Evolutionary conservation across 1,140 invertebrate genomes (phyloP).

Genomic region (Grapholita molesta): DNA sequence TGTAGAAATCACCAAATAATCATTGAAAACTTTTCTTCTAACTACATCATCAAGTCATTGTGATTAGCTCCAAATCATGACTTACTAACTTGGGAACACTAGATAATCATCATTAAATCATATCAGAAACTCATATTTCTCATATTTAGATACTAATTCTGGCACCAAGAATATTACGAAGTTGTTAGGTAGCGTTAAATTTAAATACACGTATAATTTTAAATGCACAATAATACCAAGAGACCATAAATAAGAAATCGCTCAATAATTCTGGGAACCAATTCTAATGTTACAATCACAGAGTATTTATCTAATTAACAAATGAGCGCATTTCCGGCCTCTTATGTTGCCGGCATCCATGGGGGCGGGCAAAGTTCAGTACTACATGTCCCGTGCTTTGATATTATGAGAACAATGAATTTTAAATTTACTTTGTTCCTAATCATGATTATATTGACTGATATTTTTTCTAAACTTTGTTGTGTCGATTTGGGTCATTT

Average conservation of each 20-base stretch:
- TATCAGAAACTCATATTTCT: background rate
- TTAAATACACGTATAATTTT: background rate
- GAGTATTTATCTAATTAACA: background rate
- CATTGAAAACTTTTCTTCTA: background rate
- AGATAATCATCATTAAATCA: background rate
- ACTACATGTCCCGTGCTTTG: background rate
- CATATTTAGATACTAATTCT: background rate
- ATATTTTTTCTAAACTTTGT: background rate
- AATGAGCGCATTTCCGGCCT: background rate
- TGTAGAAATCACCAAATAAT: constrained; percentile 1
- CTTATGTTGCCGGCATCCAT: background rate
- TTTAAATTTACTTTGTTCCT: background rate
- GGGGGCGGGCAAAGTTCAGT: background rate
- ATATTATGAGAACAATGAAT: background rate
- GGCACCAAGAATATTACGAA: background rate
- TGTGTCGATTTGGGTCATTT: too few relatives aligned
- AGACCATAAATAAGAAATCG: background rate
- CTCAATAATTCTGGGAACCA: background rate
- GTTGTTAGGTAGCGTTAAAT: background rate
- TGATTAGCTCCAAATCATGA: background rate
- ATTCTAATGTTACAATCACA: background rate
- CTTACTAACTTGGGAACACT: background rate
- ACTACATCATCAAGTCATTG: background rate
- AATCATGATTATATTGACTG: background rate
- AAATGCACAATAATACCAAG: background rate